Percentiles rank a stretch among this genome's conserved stretches.
Evolutionary conservation across 1,140 invertebrate species (phyloP).

Genomic region (Teleopsis dalmanni): DNA sequence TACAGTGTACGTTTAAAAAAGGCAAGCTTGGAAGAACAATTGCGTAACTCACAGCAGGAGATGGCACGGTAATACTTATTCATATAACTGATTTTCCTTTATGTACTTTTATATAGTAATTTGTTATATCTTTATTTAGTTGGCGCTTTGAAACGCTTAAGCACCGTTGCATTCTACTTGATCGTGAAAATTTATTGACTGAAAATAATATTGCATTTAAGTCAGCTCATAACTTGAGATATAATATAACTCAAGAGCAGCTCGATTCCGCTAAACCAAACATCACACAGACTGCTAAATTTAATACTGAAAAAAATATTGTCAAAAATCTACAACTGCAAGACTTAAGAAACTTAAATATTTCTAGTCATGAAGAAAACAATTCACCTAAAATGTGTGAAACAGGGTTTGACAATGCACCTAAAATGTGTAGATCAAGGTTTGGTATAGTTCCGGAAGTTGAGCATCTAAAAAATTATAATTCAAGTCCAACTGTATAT

Average conservation of each 20-base stretch:
- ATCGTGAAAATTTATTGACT: conserved; percentile 35
- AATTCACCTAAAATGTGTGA: neutral
- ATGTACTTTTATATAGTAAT: neutral
- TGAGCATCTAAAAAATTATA: too few species aligned
- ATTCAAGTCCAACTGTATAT: too few species aligned
- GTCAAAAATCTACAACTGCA: neutral
- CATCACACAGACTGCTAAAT: conserved; percentile 15
- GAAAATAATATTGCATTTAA: conserved; percentile 37
- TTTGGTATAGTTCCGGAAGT: too few species aligned
- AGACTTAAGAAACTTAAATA: neutral
- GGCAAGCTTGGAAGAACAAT: conserved; percentile 31
- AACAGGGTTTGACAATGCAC: neutral
- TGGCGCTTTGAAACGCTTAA: conserved; percentile 43
- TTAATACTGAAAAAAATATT: neutral
- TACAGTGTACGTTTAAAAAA: conserved; percentile 35
- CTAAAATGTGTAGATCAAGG: neutral
- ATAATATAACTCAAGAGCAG: conserved; percentile 28
- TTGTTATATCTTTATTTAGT: conserved; percentile 14
- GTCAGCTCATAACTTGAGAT: conserved; percentile 28
- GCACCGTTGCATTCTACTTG: conserved; percentile 38
- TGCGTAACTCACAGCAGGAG: conserved; percentile 33
- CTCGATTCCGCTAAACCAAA: conserved; percentile 25
- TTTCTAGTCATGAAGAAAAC: neutral
- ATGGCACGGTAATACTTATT: conserved; percentile 26
- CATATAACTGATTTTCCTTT: neutral